A percentile compares a stretch with the other conserved stretches of the same genome.
Evolutionary conservation across 1,140 invertebrate species (phyloP).

Genomic region (Drosophila dunni): DNA sequence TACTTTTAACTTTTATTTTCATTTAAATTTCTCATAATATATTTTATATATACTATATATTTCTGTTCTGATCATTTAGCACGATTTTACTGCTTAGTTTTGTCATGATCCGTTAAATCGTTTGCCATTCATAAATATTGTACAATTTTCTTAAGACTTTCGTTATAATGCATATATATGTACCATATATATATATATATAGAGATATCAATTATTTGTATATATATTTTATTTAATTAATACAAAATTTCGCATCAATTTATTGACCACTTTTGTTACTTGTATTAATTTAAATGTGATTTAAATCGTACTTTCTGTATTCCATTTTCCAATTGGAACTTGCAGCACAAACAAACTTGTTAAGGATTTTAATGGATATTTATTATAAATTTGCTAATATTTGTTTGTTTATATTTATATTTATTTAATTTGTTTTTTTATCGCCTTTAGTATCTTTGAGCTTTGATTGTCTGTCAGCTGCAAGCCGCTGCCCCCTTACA

Average conservation of each 20-base stretch:
- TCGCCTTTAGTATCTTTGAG: conserved; percentile 57
- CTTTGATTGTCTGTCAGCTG: conserved; percentile 81
- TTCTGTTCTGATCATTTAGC: conserved; percentile 5
- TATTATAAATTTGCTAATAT: conserved; percentile 42
- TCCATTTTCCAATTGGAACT: neutral
- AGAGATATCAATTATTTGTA: neutral
- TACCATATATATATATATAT: conserved; percentile 4
- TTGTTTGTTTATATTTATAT: conserved; percentile 16
- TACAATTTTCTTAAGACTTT: conserved; percentile 44
- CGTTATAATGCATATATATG: conserved; percentile 23
- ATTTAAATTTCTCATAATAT: conserved; percentile 49
- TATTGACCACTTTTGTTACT: neutral
- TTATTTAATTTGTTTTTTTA: conserved; percentile 30
- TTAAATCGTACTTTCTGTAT: conserved; percentile 8
- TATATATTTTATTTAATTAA: conserved; percentile 16
- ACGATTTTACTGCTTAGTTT: conserved; percentile 5
- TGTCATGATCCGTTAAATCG: conserved; percentile 25
- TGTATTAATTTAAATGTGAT: neutral
- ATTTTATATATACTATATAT: conserved; percentile 53
- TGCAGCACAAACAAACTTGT: conserved; percentile 31
- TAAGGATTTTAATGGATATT: conserved; percentile 4
- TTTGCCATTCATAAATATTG: conserved; percentile 46
- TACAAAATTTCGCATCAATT: conserved; percentile 20
- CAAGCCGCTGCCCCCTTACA: conserved; percentile 44
- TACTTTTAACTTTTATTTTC: conserved; percentile 65